Evolutionary conservation across 1,140 invertebrate species (phyloP), one percentile per base, ranked within the genome.

Genomic region (Nixonia krombeini): DNA sequence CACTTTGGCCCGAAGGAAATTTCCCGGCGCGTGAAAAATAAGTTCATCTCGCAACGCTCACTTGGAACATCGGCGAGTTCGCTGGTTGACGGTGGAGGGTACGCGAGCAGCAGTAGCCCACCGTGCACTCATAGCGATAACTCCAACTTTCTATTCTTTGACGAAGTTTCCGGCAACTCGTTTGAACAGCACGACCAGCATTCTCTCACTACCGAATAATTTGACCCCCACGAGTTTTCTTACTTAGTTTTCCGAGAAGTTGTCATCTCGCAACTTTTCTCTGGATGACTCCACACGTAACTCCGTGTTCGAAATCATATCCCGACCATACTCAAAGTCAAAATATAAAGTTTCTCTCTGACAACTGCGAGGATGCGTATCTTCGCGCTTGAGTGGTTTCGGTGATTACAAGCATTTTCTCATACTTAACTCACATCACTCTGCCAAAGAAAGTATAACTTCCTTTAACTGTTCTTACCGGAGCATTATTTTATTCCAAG

Each of bases 81-180:
- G n/a, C 1, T 1, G 13, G 40, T 12, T 42, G 31, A 35, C 18
- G 2, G 16, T 8, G 10, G 40, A n/a, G n/a, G n/a, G n/a, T n/a
- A n/a, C 16, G 10, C 4, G 1, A 5, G 9, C 5, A n/a, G 21
- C 13, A 2, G 18, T 26, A n/a, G n/a, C 18, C 21, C 18, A n/a
- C 1, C 26, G 21, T 42, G 21, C 40, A 42, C 40, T 42, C 10
- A 26, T 17, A 33, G 13, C 9, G 31, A 15, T 26, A 21, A 26
- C 18, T 37, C 5, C 26, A 52, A 29, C 41, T 51, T 52, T 29
- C 25, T 0, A 21, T 6, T 45, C 41, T 55, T 55, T 62, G 37
- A 62, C 37, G 12, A 62, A 62, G 50, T 62, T 62, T 55, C 3
- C n/a, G 13, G 12, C 37, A 55, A 62, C 50, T 62, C 58, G 58